phyloP scores from a whole-genome alignment of 2,888 invertebrate species.

The Galerucella calmariensis region DNA sequence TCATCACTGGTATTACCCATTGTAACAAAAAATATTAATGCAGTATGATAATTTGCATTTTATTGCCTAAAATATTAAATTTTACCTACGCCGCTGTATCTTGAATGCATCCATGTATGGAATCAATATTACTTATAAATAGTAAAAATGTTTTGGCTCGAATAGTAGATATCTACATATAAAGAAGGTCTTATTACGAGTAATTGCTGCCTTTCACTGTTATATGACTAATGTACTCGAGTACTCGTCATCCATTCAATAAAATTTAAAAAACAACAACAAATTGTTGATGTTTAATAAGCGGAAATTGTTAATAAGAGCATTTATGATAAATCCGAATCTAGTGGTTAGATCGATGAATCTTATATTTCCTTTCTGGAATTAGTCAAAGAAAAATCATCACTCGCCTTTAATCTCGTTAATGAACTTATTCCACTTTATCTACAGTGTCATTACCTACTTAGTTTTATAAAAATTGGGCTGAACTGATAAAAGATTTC shows the following conservation, averaged over 20 bases:
- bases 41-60: too few species aligned
- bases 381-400: neutral
- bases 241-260: neutral
- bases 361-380: neutral
- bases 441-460: neutral
- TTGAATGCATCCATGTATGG: neutral
- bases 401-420: neutral
- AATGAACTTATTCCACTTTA: neutral
- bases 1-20: too few species aligned
- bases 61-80: too few species aligned
- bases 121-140: neutral
- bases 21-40: too few species aligned
- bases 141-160: neutral
- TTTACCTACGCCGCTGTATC: neutral
- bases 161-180: neutral
- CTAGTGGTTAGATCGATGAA: neutral
- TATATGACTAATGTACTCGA: constrained; percentile 6
- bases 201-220: constrained; percentile 2
- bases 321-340: constrained; percentile 31
- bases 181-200: neutral
- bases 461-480: neutral
- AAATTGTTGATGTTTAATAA: constrained; percentile 23
- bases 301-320: constrained; percentile 35
- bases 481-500: neutral
- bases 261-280: constrained; percentile 5